A percentile compares a stretch with the other conserved stretches of the same genome.
phyloP scores from a whole-genome alignment of 2,888 invertebrate genomes.

The Lasioglossum marginatum region DNA sequence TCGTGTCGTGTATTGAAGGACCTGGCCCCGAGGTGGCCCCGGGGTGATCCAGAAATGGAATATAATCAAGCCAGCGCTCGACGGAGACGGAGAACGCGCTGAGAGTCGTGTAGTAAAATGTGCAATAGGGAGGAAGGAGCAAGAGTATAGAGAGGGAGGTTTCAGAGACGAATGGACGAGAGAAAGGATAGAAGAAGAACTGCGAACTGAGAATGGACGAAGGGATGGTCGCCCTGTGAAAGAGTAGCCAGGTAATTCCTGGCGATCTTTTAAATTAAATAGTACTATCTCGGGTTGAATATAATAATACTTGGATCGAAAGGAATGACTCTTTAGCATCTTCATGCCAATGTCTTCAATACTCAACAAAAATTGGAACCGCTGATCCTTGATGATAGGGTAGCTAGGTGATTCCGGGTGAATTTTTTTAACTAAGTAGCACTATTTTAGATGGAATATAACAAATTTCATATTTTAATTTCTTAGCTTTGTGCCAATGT shows the following conservation, averaged over 20 bases:
- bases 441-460: too few species aligned
- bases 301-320: background rate
- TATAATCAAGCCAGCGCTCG: constrained; percentile 81
- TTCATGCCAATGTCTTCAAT: too few species aligned
- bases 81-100: constrained; percentile 44
- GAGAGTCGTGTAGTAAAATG: constrained; percentile 50
- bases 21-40: constrained; percentile 70
- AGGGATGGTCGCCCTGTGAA: background rate
- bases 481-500: background rate
- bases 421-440: too few species aligned
- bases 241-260: background rate
- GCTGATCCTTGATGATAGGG: too few species aligned
- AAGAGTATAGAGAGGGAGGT: background rate
- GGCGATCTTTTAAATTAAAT: background rate
- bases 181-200: background rate
- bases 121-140: constrained; percentile 38
- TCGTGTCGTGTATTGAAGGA: constrained; percentile 78
- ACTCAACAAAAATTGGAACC: too few species aligned
- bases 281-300: background rate
- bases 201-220: background rate
- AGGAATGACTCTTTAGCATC: too few species aligned
- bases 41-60: constrained; percentile 83
- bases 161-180: background rate
- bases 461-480: too few species aligned
- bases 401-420: too few species aligned